Evolutionary conservation across 2,888 invertebrate genomes (phyloP), one percentile per base, ranked within the genome.

Genomic region (Campoletis raptor): DNA sequence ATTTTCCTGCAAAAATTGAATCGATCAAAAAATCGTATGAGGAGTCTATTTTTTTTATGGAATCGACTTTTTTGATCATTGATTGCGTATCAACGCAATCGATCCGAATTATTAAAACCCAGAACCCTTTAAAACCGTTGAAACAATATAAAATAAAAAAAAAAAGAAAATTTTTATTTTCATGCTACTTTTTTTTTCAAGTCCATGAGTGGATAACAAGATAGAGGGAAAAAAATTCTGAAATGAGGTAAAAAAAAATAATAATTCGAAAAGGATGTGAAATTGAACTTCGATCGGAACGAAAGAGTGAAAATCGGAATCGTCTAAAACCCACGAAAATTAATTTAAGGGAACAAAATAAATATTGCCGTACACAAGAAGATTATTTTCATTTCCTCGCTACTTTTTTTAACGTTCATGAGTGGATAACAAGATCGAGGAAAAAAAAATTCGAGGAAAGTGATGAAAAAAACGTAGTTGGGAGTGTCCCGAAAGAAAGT

Each of bases 361-460:
- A 18, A 42, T 10, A 4, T 48, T 48, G 48, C 18, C n/a, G n/a
- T 18, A 48, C 4, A 48, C 7, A 18, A 48, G 18, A 48, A 6
- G 15, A 18, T n/a, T 6, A 48, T 48, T 48, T 48, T 48, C n/a
- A 61, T 61, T 61, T 61, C 12, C 61, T 61, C 30, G 15, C 30
- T 61, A 40, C 15, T 10, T 69, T 69, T 67, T 45, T 70, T 48
- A 48, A 70, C 7, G 30, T 30, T 15, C 30, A 70, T 24, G 48
- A 48, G 9, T 30, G 24, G 24, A 61, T 61, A 66, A 76, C 76
- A 36, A 42, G 76, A 54, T 61, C 18, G 4, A 10, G 12, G 12
- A n/a, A 24, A 54, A 79, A 78, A 79, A 69, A 69, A 66, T 30
- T 40, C 40, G 24, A 66, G 66, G 57, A 57, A 76, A 77, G 37